Evolutionary conservation across 64 coral and sea anemone genomes (phyloP).

Genomic region (Stichodactyla mertensii): DNA sequence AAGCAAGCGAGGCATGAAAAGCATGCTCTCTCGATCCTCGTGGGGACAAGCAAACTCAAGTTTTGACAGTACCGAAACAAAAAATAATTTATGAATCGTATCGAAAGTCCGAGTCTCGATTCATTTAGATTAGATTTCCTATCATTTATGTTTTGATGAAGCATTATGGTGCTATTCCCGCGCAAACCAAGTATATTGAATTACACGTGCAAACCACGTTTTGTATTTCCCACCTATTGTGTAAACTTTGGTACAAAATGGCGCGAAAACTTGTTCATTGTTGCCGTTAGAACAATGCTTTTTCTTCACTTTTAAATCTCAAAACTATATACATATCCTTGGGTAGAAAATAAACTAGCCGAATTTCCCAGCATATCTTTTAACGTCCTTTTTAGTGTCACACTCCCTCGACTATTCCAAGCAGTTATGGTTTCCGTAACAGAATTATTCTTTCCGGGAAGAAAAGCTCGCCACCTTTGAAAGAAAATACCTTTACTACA

Average conservation of each 20-base stretch:
- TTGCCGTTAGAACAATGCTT: not conserved
- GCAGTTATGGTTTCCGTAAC: not conserved
- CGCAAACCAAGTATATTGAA: not conserved
- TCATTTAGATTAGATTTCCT: not conserved
- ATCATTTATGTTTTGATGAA: not conserved
- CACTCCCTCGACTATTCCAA: not conserved
- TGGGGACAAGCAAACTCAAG: not conserved
- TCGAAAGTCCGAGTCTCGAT: not conserved
- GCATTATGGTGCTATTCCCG: not conserved
- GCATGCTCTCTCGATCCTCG: not conserved
- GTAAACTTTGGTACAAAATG: constrained; percentile 3
- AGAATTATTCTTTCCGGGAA: not conserved
- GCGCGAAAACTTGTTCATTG: not conserved
- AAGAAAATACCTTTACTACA: constrained; percentile 5
- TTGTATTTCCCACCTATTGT: constrained; percentile 11
- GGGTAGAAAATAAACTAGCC: not conserved
- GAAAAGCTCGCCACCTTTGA: not conserved
- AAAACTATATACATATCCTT: not conserved
- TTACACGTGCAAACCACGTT: constrained; percentile 22
- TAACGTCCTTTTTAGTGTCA: not conserved
- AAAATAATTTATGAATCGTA: not conserved
- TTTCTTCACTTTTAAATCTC: not conserved
- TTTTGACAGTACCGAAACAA: not conserved
- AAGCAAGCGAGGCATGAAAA: not conserved
- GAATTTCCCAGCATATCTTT: not conserved